Conservation (phyloP, 2,113 vertebrate species). For the Myiozetetes cayanensis region DNA sequence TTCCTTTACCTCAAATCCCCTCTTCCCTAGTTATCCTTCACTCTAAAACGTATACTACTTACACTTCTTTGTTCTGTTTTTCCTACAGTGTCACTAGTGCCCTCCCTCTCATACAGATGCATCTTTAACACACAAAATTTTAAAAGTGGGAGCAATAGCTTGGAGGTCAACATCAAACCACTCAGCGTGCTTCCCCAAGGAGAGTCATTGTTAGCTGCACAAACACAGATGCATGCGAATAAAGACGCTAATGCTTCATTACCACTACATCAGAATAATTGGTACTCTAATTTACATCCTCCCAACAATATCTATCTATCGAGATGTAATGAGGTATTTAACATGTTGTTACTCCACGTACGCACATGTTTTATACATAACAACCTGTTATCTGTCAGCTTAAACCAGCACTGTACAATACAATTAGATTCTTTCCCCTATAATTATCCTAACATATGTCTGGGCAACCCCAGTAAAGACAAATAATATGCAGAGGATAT, state of each 20-base stretch:
- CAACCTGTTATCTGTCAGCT: slow-evolving; percentile 38
- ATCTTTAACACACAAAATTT: background rate
- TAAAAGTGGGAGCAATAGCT: background rate
- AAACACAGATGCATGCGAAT: background rate
- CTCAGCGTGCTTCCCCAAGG: background rate
- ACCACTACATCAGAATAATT: slow-evolving; percentile 43
- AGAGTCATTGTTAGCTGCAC: background rate
- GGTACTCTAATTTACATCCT: slow-evolving; percentile 44
- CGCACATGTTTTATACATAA: slow-evolving; percentile 52
- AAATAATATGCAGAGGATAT: background rate
- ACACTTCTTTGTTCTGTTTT: background rate
- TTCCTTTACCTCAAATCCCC: slow-evolving; percentile 2
- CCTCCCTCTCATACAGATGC: background rate
- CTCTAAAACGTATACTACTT: background rate
- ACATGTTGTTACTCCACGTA: slow-evolving; percentile 37
- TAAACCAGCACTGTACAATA: background rate
- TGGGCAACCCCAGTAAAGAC: background rate
- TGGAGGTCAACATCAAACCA: background rate
- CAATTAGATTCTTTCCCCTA: slow-evolving; percentile 4
- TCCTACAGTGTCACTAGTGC: background rate
- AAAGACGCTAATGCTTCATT: slow-evolving; percentile 33
- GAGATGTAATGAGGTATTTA: slow-evolving; percentile 55
- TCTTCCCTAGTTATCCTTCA: background rate
- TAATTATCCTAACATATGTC: slow-evolving; percentile 28
- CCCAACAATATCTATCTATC: slow-evolving; percentile 44